Conservation (phyloP, 2,113 vertebrate genomes). For the human (Homo sapiens) region DNA sequence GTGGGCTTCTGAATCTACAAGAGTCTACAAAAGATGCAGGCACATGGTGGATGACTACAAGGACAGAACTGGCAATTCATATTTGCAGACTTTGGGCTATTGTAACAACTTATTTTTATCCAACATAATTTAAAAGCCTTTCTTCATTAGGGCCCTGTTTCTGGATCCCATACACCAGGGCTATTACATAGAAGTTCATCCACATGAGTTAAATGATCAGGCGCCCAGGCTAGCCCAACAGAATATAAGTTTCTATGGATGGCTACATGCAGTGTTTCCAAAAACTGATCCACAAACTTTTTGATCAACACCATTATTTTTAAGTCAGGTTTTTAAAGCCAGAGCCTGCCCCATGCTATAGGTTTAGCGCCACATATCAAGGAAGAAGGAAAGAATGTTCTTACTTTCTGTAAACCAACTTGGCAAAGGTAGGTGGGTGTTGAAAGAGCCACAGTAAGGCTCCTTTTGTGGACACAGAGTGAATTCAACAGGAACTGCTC, state of each 20-base stretch:
- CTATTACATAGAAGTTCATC: neutral
- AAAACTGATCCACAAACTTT: neutral
- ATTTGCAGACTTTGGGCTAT: neutral
- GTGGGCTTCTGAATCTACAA: neutral
- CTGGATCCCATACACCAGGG: neutral
- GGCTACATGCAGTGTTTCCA: neutral
- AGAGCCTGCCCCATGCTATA: neutral
- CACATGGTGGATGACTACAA: neutral
- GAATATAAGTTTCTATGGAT: neutral
- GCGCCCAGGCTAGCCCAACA: neutral
- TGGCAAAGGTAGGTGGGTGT: neutral
- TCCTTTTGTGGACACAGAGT: neutral
- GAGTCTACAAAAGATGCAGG: neutral
- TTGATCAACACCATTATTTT: neutral
- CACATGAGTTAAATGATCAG: neutral
- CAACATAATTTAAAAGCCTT: neutral
- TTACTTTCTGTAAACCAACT: constrained; percentile 22
- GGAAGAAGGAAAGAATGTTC: neutral
- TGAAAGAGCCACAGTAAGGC: constrained; percentile 18
- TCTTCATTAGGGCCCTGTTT: neutral
- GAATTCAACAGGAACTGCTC: neutral
- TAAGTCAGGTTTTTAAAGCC: constrained; percentile 26
- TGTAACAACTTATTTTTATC: neutral
- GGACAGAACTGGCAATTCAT: neutral
- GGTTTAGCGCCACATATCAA: neutral